Evolutionary conservation across 2,888 invertebrate genomes (phyloP).

Genomic region (Elaeidobius kamerunicus): DNA sequence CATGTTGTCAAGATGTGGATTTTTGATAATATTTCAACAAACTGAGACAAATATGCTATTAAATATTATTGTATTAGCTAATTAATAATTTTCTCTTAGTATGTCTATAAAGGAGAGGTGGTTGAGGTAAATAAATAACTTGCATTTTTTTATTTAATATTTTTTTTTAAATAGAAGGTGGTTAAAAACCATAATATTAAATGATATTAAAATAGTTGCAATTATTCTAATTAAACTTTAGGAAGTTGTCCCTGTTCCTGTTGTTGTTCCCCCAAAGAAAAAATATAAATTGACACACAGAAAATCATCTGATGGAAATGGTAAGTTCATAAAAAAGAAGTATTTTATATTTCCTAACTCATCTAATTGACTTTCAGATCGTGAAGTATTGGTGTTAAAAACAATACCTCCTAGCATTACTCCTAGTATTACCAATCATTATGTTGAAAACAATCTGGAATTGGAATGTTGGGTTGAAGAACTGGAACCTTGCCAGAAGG

Average conservation of each 20-base stretch:
- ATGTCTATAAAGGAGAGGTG: conserved; percentile 13
- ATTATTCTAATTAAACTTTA: conserved; percentile 6
- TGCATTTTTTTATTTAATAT: conserved; percentile 1
- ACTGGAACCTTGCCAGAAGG: conserved; percentile 52
- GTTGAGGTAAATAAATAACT: conserved; percentile 11
- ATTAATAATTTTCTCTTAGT: conserved; percentile 1
- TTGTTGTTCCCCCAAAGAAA: conserved; percentile 42
- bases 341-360: not conserved
- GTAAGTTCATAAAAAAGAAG: conserved; percentile 32
- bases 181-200: no score
- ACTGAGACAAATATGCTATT: no score
- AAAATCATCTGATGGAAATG: conserved; percentile 46
- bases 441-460: conserved; percentile 51
- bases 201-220: no score
- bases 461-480: conserved; percentile 74
- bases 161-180: no score
- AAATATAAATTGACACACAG: conserved; percentile 46
- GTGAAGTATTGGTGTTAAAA: conserved; percentile 46
- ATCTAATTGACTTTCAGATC: conserved; percentile 39
- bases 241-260: conserved; percentile 20
- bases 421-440: conserved; percentile 39
- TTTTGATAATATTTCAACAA: no score
- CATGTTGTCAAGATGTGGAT: no score
- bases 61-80: no score
- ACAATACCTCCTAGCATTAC: conserved; percentile 30